Conservation (phyloP, 64 coral and sea anemone genomes). For the Porites australiensis region DNA sequence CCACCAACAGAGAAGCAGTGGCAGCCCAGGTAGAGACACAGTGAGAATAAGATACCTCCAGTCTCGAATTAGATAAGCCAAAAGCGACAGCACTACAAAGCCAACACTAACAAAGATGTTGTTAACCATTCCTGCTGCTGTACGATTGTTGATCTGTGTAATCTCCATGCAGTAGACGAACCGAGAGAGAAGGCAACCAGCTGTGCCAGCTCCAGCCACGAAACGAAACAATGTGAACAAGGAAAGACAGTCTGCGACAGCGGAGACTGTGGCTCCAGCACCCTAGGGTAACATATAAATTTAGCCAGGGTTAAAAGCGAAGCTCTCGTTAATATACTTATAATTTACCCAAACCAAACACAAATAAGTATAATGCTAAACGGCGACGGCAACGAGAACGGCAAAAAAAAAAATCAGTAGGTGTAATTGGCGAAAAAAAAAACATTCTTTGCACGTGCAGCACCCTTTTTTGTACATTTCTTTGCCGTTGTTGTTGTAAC, state of each 20-base stretch:
- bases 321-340: too few species aligned
- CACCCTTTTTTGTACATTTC: too few species aligned
- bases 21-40: constrained; percentile 11
- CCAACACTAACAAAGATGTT: constrained; percentile 63
- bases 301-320: too few species aligned
- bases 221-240: constrained; percentile 70
- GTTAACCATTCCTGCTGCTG: constrained; percentile 34
- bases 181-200: constrained; percentile 51
- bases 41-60: constrained; percentile 56
- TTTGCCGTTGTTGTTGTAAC: too few species aligned
- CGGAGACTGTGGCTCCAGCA: constrained; percentile 39
- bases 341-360: too few species aligned
- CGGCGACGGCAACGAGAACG: too few species aligned
- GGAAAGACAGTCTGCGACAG: constrained; percentile 28
- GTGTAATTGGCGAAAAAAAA: too few species aligned
- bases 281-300: too few species aligned
- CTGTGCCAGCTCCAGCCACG: constrained; percentile 28
- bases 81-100: not conserved
- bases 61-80: constrained; percentile 56
- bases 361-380: too few species aligned
- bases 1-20: constrained; percentile 45
- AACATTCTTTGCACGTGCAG: too few species aligned
- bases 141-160: constrained; percentile 21
- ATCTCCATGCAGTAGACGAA: constrained; percentile 75
- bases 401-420: too few species aligned